Evolutionary conservation across 2,797 vertebrate species (phyloP), one percentile per base, ranked within the genome.

Genomic region (Gadopsis bispinosus): DNA sequence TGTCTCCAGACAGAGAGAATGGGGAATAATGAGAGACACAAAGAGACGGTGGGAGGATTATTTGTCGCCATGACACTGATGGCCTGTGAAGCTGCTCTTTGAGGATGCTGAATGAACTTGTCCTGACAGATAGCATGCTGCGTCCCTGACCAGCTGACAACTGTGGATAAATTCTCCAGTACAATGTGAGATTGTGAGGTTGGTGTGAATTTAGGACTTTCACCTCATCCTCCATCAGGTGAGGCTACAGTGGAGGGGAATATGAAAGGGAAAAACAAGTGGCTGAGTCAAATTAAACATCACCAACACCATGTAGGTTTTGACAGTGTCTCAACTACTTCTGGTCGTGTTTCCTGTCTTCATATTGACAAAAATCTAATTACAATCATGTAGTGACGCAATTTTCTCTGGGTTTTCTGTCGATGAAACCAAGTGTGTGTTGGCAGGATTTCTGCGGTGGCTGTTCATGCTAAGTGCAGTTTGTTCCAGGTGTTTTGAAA

Each of bases 1-100:
- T 48, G 54, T 67, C 59, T 51, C 39, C 53, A 75, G 53, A 80
- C 75, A 63, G 45, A 81, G 77, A 74, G 82, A 84, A 80, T 64
- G 54, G 45, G 51, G 56, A 84, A 77, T 80, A 70, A 88, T 59
- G 69, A 75, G 77, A 69, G 61, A 31, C 41, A 51, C 41, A 76
- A 63, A 60, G 67, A 56, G 60, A 55, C 65, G 20, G 39, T 12
- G 35, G 58, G 53, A 47, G 55, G 60, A 37, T 80, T 80, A 87
- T 87, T 88, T 88, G 84, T 92, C 89, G 81, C 76, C 75, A 62
- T 89, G 93, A 91, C 88, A 83, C 78, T 81, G 88, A 91, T 78
- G 91, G 82, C 86, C 88, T 86, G 83, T 90, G 90, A 87, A 88
- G 87, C 79, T 80, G 77, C 84, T 91, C 75, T 92, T 72, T 86